Percentiles rank a stretch among this genome's conserved stretches.
Evolutionary conservation across 2,888 invertebrate species (phyloP).

Genomic region (Acronicta leporina): DNA sequence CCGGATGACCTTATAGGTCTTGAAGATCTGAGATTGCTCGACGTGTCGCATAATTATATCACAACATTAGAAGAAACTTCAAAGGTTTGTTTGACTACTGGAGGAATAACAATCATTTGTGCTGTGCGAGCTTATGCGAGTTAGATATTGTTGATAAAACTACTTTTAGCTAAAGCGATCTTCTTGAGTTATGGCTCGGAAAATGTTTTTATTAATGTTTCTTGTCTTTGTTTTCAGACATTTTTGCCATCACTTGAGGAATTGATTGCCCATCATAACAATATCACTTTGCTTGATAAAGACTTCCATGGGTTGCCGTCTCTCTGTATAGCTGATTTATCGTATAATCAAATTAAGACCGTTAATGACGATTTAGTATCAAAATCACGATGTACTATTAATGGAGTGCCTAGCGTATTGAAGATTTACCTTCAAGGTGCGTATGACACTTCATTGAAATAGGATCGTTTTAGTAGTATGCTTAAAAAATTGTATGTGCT

Average conservation of each 20-base stretch:
- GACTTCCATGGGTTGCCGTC: slow-evolving; percentile 95
- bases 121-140: slow-evolving; percentile 59
- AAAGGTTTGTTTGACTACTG: slow-evolving; percentile 88
- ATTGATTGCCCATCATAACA: slow-evolving; percentile 93
- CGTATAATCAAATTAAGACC: slow-evolving; percentile 92
- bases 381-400: slow-evolving; percentile 94
- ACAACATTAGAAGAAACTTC: slow-evolving; percentile 94
- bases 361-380: slow-evolving; percentile 93
- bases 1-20: slow-evolving; percentile 94
- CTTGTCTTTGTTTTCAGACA: slow-evolving; percentile 89
- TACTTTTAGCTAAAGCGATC: slow-evolving; percentile 35
- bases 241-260: slow-evolving; percentile 93
- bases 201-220: slow-evolving; percentile 3
- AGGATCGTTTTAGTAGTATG: neutral
- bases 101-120: slow-evolving; percentile 40
- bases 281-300: slow-evolving; percentile 92
- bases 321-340: slow-evolving; percentile 94
- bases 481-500: neutral
- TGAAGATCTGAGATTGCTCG: slow-evolving; percentile 92
- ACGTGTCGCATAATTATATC: slow-evolving; percentile 93
- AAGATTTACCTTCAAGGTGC: slow-evolving; percentile 95
- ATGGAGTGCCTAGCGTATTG: slow-evolving; percentile 93
- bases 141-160: slow-evolving; percentile 9
- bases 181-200: neutral
- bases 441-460: slow-evolving; percentile 50